A percentile compares a stretch with the other conserved stretches of the same genome.
Evolutionary conservation across 2,797 vertebrate species (phyloP).

Genomic region (Hoplostethus atlanticus): DNA sequence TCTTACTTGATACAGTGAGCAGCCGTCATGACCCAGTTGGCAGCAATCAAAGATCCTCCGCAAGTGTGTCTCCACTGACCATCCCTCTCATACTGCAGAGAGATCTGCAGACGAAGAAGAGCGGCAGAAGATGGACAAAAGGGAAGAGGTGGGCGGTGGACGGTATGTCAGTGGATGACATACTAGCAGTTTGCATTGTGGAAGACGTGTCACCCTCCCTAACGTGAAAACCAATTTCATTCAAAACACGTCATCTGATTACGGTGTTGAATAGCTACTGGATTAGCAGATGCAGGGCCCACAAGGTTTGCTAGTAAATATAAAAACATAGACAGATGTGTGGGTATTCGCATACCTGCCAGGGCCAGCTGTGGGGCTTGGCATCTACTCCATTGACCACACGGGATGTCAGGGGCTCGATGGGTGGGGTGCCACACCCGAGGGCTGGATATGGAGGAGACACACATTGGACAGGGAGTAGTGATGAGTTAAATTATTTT

Average conservation of each 20-base stretch:
- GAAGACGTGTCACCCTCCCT: background rate
- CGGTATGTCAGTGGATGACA: background rate
- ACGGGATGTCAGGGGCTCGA: constrained; percentile 77
- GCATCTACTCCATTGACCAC: constrained; percentile 87
- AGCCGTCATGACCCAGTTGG: constrained; percentile 90
- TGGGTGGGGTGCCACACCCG: constrained; percentile 81
- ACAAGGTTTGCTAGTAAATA: constrained; percentile 36
- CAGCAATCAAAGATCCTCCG: constrained; percentile 86
- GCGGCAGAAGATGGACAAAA: background rate
- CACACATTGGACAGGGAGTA: constrained; percentile 1
- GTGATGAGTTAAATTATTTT: background rate
- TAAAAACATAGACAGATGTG: constrained; percentile 67
- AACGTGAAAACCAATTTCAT: constrained; percentile 12
- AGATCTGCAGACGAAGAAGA: constrained; percentile 74
- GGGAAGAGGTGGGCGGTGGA: background rate
- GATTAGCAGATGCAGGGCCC: constrained; percentile 52
- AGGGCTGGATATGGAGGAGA: constrained; percentile 69
- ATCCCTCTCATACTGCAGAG: constrained; percentile 83
- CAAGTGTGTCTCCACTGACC: constrained; percentile 86
- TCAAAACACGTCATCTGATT: constrained; percentile 33
- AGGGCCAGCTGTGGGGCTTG: constrained; percentile 90
- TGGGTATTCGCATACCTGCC: constrained; percentile 85
- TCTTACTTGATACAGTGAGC: constrained; percentile 88
- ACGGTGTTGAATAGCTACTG: constrained; percentile 31
- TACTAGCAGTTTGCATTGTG: background rate